Evolutionary conservation across 2,888 invertebrate genomes (phyloP).

Genomic region (Diarsia dahlii): DNA sequence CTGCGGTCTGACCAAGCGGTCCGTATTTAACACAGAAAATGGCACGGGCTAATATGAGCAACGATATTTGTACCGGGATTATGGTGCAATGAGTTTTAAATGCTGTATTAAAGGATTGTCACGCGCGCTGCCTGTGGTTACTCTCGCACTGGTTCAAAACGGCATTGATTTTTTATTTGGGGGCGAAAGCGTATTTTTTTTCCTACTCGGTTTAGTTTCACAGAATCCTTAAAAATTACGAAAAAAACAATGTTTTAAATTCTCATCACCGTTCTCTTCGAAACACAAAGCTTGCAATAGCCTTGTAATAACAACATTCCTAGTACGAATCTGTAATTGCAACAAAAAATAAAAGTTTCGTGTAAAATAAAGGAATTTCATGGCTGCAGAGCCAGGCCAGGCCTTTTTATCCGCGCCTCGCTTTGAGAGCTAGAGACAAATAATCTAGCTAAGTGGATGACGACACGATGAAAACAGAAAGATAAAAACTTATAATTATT

Average conservation of each 20-base stretch:
- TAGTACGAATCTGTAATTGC: conserved; percentile 15
- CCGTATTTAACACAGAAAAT: conserved; percentile 33
- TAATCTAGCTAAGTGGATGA: conserved; percentile 51
- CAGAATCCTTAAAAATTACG: background rate
- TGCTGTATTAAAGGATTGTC: background rate
- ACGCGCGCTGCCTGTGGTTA: background rate
- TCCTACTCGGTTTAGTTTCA: background rate
- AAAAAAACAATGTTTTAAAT: background rate
- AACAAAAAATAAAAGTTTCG: conserved; percentile 9
- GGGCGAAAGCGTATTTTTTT: background rate
- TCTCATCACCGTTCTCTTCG: background rate
- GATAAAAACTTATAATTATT: conserved; percentile 25
- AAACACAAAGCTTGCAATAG: background rate
- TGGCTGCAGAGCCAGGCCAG: background rate
- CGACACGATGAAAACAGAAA: conserved; percentile 3
- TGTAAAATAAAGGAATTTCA: conserved; percentile 4
- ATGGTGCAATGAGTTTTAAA: background rate
- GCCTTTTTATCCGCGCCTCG: conserved; percentile 7
- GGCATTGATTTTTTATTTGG: background rate
- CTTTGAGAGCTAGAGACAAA: conserved; percentile 45
- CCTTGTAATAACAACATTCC: conserved; percentile 20
- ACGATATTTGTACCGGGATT: conserved; percentile 6
- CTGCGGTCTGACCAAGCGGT: background rate
- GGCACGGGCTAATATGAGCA: background rate
- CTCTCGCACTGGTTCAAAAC: background rate